phyloP scores from a whole-genome alignment of 23 tunicate genomes.

The Trididemnum clinides region DNA sequence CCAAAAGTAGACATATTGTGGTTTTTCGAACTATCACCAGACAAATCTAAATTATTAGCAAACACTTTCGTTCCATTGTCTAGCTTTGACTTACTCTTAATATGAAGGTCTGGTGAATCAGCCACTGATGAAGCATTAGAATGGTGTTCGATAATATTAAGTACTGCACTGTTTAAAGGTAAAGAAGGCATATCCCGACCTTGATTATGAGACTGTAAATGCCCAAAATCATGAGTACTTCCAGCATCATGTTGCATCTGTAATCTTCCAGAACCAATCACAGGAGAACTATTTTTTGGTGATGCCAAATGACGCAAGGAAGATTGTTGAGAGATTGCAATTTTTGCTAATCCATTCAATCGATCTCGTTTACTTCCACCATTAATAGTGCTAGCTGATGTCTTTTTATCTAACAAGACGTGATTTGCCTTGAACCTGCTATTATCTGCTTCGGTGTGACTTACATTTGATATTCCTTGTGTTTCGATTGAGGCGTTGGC shows the following conservation, averaged over 20 bases:
- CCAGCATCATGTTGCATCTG: background rate
- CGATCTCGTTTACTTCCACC: background rate
- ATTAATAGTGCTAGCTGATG: background rate
- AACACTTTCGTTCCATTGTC: background rate
- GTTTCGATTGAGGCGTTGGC: background rate
- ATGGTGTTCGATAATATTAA: background rate
- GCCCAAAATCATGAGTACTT: background rate
- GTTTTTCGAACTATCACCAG: background rate
- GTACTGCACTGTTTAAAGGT: background rate
- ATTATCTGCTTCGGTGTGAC: background rate
- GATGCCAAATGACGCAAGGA: background rate
- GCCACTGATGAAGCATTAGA: background rate
- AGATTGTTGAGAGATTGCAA: background rate
- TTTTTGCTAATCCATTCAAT: background rate
- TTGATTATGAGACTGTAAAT: no score
- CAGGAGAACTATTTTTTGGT: background rate
- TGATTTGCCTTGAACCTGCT: background rate
- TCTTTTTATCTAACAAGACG: background rate
- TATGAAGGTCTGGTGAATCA: background rate
- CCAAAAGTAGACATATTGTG: slow-evolving; percentile 35
- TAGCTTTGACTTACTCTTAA: background rate
- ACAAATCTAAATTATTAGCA: background rate
- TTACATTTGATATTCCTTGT: background rate
- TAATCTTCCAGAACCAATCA: background rate
- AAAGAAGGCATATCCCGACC: background rate